Evolutionary conservation across 1,140 invertebrate genomes (phyloP).

Genomic region (Teleopsis dalmanni): DNA sequence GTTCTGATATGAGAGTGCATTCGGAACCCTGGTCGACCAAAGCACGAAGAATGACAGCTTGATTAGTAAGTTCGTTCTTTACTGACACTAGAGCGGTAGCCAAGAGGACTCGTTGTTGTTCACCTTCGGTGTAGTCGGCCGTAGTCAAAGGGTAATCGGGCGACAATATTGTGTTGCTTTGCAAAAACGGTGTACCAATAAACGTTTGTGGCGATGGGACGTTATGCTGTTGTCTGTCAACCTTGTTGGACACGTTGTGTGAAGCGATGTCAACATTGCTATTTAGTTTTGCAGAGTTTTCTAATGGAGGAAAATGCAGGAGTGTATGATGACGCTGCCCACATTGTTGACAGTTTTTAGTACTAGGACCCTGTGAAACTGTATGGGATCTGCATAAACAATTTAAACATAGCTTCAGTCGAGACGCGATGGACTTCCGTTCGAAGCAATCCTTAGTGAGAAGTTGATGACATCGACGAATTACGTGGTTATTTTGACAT

Average conservation of each 20-base stretch:
- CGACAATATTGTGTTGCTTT: background rate
- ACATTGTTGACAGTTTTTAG: slow-evolving; percentile 1
- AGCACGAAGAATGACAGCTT: background rate
- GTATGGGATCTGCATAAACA: background rate
- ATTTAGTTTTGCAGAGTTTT: too few relatives aligned
- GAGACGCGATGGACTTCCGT: background rate
- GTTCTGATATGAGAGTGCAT: background rate
- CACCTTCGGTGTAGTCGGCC: too few relatives aligned
- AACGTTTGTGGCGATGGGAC: background rate
- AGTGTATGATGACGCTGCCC: slow-evolving; percentile 1
- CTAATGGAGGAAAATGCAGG: background rate
- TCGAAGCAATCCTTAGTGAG: background rate
- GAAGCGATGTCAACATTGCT: too few relatives aligned
- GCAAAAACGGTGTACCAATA: background rate
- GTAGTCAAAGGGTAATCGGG: too few relatives aligned
- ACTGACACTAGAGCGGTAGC: background rate
- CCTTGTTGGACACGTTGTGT: background rate
- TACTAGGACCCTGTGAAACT: background rate
- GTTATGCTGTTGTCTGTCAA: too few relatives aligned
- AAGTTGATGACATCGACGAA: background rate
- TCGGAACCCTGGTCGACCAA: slow-evolving; percentile 1
- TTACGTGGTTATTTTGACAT: background rate
- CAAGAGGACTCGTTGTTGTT: too few relatives aligned
- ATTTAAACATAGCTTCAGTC: background rate
- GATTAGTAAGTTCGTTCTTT: background rate